Conservation (phyloP, 30 jellyfish, hydroid and myxozoan genomes). For the Turritopsis dohrnii region DNA sequence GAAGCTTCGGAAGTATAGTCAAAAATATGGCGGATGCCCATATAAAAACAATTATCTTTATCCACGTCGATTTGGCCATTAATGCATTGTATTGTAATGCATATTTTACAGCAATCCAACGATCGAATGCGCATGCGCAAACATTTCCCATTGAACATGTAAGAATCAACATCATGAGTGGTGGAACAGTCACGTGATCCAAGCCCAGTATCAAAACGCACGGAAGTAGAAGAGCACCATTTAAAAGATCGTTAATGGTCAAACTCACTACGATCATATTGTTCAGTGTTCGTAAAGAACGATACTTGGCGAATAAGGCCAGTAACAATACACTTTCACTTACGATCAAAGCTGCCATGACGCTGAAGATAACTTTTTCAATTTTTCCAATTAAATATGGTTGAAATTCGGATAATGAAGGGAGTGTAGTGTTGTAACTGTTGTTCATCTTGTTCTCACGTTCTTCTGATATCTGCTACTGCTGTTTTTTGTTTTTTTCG, state of each 20-base stretch:
- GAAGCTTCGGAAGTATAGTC: neutral
- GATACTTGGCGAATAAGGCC: neutral
- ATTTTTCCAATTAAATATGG: neutral
- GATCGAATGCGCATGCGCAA: constrained; percentile 16
- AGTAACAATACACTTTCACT: neutral
- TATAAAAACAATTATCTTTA: neutral
- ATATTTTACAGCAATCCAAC: neutral
- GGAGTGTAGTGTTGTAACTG: neutral
- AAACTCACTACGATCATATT: constrained; percentile 13
- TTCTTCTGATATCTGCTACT: too few relatives aligned
- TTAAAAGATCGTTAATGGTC: constrained; percentile 1
- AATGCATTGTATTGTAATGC: constrained; percentile 4
- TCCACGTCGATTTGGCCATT: neutral
- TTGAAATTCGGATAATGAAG: neutral
- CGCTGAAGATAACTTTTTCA: neutral
- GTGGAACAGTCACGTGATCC: constrained; percentile 1
- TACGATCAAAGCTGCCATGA: constrained; percentile 5
- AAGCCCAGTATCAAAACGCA: neutral
- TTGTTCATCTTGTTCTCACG: neutral
- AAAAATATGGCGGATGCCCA: constrained; percentile 4
- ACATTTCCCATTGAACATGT: neutral
- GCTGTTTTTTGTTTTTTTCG: too few relatives aligned
- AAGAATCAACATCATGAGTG: constrained; percentile 7
- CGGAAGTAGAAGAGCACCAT: constrained; percentile 7
- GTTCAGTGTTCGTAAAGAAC: neutral